phyloP scores from a whole-genome alignment of 2,888 invertebrate species.

The Drosophila borealis region DNA sequence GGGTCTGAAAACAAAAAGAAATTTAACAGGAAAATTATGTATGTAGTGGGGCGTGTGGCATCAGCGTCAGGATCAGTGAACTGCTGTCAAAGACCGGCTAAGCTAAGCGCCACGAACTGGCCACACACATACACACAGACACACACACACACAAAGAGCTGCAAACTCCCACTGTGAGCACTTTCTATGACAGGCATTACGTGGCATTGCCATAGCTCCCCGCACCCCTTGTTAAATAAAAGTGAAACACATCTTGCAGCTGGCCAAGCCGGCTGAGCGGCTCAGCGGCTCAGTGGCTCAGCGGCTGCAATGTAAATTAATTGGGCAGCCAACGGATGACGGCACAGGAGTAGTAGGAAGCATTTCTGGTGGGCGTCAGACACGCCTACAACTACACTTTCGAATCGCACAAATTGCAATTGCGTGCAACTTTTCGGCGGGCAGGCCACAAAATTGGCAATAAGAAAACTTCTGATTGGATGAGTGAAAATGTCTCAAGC shows the following conservation, averaged over 20 bases:
- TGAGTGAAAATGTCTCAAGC: background rate
- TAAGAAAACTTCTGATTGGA: conserved; percentile 15
- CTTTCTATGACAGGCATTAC: conserved; percentile 54
- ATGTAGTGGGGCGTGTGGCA: conserved; percentile 5
- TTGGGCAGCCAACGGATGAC: conserved; percentile 57
- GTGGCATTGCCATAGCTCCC: conserved; percentile 20
- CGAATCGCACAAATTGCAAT: background rate
- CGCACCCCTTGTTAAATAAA: conserved; percentile 22
- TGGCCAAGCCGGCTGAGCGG: conserved; percentile 66
- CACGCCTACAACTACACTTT: conserved; percentile 26
- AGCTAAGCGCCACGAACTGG: conserved; percentile 22
- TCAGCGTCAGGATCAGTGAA: conserved; percentile 52
- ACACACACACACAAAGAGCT: conserved; percentile 1
- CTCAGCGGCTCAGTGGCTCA: conserved; percentile 22
- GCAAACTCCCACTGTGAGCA: conserved; percentile 48
- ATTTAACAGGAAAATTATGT: background rate
- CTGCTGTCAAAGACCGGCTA: conserved; percentile 46
- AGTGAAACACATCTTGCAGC: conserved; percentile 51
- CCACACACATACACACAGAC: conserved; percentile 10
- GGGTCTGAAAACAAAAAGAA: conserved; percentile 13
- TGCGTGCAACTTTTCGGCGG: background rate
- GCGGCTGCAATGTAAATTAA: conserved; percentile 65
- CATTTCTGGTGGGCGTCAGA: conserved; percentile 28
- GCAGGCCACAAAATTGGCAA: background rate
- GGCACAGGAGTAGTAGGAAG: conserved; percentile 58